Conservation (phyloP, 2,113 vertebrate species). For the Mastomys coucha region DNA sequence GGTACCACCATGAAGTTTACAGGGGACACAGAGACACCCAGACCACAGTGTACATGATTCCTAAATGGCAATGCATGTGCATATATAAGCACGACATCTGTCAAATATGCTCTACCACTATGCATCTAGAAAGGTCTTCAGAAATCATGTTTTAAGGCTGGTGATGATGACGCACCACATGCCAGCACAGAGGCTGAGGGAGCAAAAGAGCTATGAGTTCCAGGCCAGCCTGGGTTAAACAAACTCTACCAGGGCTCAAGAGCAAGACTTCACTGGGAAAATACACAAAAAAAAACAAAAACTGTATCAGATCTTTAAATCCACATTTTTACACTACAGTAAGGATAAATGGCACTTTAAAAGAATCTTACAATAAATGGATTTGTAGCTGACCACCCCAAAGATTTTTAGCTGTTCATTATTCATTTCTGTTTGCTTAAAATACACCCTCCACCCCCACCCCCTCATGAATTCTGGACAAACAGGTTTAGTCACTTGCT, state of each 20-base stretch:
- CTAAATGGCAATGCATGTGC: neutral
- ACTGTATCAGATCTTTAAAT: slow-evolving; percentile 19
- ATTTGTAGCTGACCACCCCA: neutral
- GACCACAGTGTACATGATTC: neutral
- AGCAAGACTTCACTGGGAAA: no score
- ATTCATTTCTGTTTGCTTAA: slow-evolving; percentile 54
- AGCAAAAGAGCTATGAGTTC: neutral
- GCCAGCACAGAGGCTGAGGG: neutral
- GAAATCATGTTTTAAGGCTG: neutral
- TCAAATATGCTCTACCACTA: neutral
- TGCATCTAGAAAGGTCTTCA: slow-evolving; percentile 5
- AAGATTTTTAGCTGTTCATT: neutral
- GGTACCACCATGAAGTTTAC: neutral
- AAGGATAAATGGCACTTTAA: neutral
- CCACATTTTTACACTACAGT: neutral
- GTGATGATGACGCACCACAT: neutral
- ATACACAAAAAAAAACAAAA: neutral
- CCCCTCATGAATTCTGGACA: slow-evolving; percentile 48
- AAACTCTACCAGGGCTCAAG: no score
- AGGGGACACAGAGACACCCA: neutral
- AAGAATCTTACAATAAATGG: slow-evolving; percentile 16
- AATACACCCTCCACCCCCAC: neutral
- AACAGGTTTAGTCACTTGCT: slow-evolving; percentile 66
- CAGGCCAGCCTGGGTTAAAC: neutral
- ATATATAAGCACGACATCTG: neutral